Evolutionary conservation across 2,888 invertebrate species (phyloP), one percentile per base, ranked within the genome.

Genomic region (Macaria notata): DNA sequence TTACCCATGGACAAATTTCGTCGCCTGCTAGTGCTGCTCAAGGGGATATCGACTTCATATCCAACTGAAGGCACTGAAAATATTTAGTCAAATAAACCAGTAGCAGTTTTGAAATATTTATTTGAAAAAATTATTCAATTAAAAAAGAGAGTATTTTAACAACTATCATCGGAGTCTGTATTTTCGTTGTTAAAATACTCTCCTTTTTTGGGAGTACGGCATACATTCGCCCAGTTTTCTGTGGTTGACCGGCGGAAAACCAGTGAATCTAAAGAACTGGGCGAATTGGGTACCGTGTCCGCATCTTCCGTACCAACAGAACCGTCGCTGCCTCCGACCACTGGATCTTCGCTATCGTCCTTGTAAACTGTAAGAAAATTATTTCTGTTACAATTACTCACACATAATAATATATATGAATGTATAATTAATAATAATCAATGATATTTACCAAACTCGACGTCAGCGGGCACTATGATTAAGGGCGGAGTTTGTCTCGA

Each of bases 1-100:
- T 41, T 41, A 41, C 41, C 41, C 41, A 41, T 41, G 41, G 9
- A 41, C 41, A 41, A 41, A 41, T 41, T 41, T 41, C 41, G 41
- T 41, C 41, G 41, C 41, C 41, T 41, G 41, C 41, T 41, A 41
- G 41, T 41, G 41, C 41, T 41, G 41, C 41, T 41, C 41, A 41
- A 41, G 41, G 41, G 41, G 41, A 41, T 41, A 41, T 41, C 41
- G 41, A 41, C 41, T 41, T 41, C 41, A 41, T 41, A 41, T 41
- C 41, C 41, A 41, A 41, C 41, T 41, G 41, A 41, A 41, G 41
- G 41, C 41, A 41, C 41, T 41, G 41, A 41, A 41, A 41, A 41
- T 41, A 41, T 41, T 41, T 9, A 41, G 41, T 41, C 41, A 41
- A 41, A 41, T 41, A 41, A 41, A 41, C 41, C 41, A 41, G 41